Evolutionary conservation across 2,888 invertebrate genomes (phyloP), one percentile per base, ranked within the genome.

Genomic region (Pseudolycoriella hygida): DNA sequence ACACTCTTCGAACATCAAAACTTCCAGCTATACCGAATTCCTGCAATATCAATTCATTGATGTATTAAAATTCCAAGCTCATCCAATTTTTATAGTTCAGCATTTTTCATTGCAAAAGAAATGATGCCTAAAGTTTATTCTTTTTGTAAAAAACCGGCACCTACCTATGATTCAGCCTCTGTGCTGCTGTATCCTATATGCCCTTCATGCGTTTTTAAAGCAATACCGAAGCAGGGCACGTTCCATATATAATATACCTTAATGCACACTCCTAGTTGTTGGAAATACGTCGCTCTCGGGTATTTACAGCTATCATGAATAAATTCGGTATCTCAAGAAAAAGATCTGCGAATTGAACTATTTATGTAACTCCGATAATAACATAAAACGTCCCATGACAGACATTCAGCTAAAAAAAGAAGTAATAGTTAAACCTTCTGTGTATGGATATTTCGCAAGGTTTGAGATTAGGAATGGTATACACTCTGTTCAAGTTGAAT

Each of bases 361-460:
- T 40, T 40, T 40, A 40, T 40, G 40, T 40, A 12, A 40, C 40
- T 17, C 18, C 40, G 40, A 40, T 40, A 40, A 40, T 40, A 18
- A 18, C 18, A 40, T 40, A 40, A 40, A 40, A 40, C 17, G 40
- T 40, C 40, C 40, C 40, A 40, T 40, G 40, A 40, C 40, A 40
- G 40, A 40, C 40, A 40, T 40, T 40, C 17, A 17, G 11, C 19
- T 40, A 40, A 17, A 19, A 19, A 19, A 19, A 2, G n/a, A 38
- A 38, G 17, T 38, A 25, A 25, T 25, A 25, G 25, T 25, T 25
- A 25, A 25, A 25, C 25, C 25, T 25, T 25, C 25, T 4, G 25
- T 25, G 8, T 25, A 25, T 25, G 25, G 25, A 25, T 25, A 25
- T 25, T 25, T 8, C 5, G 25, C 8, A 25, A 25, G 25, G 25